Base-by-base conservation (phyloP, 2,888 invertebrate genomes). In the Lasius fuliginosus region DNA sequence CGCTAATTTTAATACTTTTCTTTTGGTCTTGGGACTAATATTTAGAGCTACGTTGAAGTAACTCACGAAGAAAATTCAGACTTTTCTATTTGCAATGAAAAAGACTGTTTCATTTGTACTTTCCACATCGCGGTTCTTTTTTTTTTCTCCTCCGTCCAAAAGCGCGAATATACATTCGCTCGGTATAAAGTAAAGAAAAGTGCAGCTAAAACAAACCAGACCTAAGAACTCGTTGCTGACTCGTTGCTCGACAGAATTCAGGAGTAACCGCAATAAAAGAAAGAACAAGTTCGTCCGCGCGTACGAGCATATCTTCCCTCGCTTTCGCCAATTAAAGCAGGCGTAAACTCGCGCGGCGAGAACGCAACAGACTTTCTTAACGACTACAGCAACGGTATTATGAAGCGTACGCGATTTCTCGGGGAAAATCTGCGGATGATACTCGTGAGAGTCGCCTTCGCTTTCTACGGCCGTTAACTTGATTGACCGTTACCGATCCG, bases 381-480 rank as follows among this genome's bases (percentile, higher is more conserved):
- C 60, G 71, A 60, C 12, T 27, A 1, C 15, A n/a, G 40, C 46
- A 12, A 33, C 18, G 58, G 1, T 4, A n/a, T 73, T 73, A 79
- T 18, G 9, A 79, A 40, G 15, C n/a, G n/a, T 36, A 33, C 9
- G 53, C 23, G 74, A 33, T 56, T 75, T 4, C 15, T 56, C 36
- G 12, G 27, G 6, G 5, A 18, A n/a, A 58, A 58, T 9, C 33
- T 15, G 36, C 36, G 73, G 3, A 75, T 36, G 23, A 49, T 27
- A 15, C 49, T 46, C 49, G 18, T 27, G 71, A 40, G 49, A 60
- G n/a, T 69, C 56, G 30, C 49, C 40, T 36, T 33, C 60, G 68
- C 53, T 86, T 85, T 67, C 77, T 42, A 42, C 12, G 81, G 49
- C 69, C 76, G 83, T 88, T 84, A 88, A 86, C 36, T 75, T 76